Evolutionary conservation across 2,113 vertebrate species (phyloP), one percentile per base, ranked within the genome.

Genomic region (Apteryx mantelli): DNA sequence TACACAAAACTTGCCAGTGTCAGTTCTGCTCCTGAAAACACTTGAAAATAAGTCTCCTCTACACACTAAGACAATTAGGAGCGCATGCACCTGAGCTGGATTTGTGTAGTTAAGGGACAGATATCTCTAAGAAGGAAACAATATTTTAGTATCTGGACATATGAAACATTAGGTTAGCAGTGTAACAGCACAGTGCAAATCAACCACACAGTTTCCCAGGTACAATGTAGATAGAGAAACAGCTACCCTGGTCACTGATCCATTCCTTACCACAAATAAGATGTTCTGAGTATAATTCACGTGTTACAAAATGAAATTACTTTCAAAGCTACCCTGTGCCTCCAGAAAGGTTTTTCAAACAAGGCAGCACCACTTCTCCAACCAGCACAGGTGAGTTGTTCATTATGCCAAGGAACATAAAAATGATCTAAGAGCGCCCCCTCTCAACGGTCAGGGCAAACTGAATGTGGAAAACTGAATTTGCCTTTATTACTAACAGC

Each of bases 381-480:
- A 44, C 1, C 17, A 68, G 22, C 15, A 34, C 16, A 1, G 48
- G 5, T 1, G 9, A 73, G 55, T 30, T 7, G 44, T 7, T 87
- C 5, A 1, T 36, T 4, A 58, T 6, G 2, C 2, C 2, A 12
- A 8, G 20, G 34, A 48, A 82, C 20, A 2, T 3, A 30, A 80
- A 42, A 55, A 38, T 11, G 5, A 73, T 89, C 80, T 96, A 81
- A 95, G 86, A 95, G 95, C 60, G 95, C 95, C 86, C 97, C 83
- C 97, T 97, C 30, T 50, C 94, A 64, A 88, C 42, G 4, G 3
- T 1, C 4, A 1, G 17, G 34, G 80, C 25, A 88, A 38, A 95
- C 1, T 32, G 74, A 87, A 58, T 42, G 58, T 34, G 53, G 24
- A 60, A 38, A 83, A 75, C 34, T 5, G 11, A 28, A 36, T 77